Evolutionary conservation across 2,113 vertebrate species (phyloP).

Genomic region (Motacilla alba): DNA sequence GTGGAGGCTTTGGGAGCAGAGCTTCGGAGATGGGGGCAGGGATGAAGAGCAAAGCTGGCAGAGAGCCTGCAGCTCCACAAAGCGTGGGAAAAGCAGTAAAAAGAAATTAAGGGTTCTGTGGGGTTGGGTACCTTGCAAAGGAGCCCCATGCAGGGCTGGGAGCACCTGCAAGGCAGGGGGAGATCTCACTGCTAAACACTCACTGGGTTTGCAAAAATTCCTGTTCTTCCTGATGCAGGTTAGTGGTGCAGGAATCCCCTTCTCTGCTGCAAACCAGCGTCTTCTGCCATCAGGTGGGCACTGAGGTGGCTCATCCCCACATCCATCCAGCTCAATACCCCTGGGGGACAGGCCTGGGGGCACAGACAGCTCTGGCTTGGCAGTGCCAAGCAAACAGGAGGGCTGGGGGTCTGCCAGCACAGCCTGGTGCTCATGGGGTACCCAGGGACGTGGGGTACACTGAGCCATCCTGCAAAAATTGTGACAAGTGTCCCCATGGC

Average conservation of each 20-base stretch:
- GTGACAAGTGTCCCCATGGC: neutral
- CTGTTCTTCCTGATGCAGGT: neutral
- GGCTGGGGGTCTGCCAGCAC: neutral
- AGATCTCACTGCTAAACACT: neutral
- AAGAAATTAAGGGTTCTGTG: neutral
- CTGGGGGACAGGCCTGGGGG: neutral
- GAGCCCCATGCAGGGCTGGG: neutral
- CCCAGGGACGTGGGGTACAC: accelerated
- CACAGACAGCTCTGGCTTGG: neutral
- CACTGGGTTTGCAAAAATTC: neutral
- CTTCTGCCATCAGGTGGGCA: neutral
- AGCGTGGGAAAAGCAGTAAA: neutral
- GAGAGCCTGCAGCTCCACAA: neutral
- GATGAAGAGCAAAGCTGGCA: neutral
- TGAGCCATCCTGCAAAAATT: neutral
- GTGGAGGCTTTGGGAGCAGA: neutral
- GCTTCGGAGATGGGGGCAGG: neutral
- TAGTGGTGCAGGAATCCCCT: neutral
- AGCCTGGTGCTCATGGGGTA: accelerated
- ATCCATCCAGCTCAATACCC: neutral
- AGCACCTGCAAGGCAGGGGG: neutral
- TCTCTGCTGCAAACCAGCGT: neutral
- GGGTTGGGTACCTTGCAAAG: neutral
- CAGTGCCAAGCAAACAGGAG: neutral
- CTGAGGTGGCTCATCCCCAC: neutral